Percentiles rank a stretch among this genome's conserved stretches.
These are phyloP conservation scores for Globia sparganii DNA, from an alignment of 2,888 invertebrate species.

Conservation along the genomic window DNA sequence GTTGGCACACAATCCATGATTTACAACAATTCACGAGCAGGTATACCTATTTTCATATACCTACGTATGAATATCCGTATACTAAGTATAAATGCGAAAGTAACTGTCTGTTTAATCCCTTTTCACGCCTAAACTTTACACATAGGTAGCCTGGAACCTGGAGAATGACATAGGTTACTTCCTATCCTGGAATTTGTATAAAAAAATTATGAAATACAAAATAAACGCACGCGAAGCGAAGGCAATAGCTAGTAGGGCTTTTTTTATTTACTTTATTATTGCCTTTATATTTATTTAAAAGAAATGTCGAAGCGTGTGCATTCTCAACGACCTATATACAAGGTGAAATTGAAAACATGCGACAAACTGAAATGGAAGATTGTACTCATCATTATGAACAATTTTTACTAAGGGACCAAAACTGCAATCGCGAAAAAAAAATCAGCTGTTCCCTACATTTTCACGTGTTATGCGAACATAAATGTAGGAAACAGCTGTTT, in stretches of 20 bases:
- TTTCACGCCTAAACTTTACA: background rate
- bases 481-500: no score
- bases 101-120: background rate
- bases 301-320: slow-evolving; percentile 5
- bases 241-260: background rate
- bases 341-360: no score
- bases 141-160: background rate
- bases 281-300: background rate
- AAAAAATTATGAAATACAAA: background rate
- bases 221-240: background rate
- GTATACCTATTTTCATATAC: background rate
- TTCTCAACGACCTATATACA: slow-evolving; percentile 19
- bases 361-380: no score
- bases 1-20: background rate
- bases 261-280: background rate
- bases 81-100: background rate
- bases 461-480: no score
- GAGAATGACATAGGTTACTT: background rate
- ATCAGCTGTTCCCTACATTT: no score
- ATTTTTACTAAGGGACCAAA: no score
- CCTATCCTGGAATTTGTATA: background rate
- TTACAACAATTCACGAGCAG: background rate
- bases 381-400: no score
- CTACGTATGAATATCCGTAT: background rate
- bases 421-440: no score